A percentile compares a stretch with the other conserved stretches of the same genome.
phyloP scores from a whole-genome alignment of 2,888 invertebrate genomes.

The Drosophila kuntzei region DNA sequence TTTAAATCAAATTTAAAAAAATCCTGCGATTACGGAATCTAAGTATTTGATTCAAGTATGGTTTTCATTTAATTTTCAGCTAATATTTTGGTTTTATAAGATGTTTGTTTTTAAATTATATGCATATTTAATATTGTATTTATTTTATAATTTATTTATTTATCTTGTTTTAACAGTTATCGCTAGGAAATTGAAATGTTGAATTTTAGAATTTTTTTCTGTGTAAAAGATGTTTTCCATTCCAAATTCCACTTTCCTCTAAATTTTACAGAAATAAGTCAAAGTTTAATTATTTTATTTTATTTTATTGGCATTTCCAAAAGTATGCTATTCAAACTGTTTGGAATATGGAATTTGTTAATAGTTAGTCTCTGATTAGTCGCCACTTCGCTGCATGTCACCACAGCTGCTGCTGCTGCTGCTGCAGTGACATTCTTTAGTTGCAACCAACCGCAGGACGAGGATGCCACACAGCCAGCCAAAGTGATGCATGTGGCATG shows the following conservation, averaged over 20 bases:
- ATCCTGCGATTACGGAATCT: too few relatives aligned
- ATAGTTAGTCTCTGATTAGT: conserved; percentile 12
- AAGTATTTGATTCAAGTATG: too few relatives aligned
- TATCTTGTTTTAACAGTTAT: too few relatives aligned
- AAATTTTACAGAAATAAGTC: background rate
- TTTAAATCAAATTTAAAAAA: too few relatives aligned
- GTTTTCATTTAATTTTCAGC: too few relatives aligned
- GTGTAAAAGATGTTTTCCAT: background rate
- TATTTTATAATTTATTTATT: too few relatives aligned
- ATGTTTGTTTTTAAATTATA: too few relatives aligned
- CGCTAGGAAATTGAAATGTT: too few relatives aligned
- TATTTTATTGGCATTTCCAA: too few relatives aligned
- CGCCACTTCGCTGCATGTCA: conserved; percentile 12
- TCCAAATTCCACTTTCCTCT: background rate
- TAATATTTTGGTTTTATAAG: too few relatives aligned
- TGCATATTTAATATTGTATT: too few relatives aligned
- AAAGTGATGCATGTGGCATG: conserved; percentile 8
- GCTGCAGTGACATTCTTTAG: conserved; percentile 22
- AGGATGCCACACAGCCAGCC: conserved; percentile 1
- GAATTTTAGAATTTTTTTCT: too few relatives aligned
- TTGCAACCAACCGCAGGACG: background rate
- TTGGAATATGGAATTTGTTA: background rate
- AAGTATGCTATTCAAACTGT: background rate
- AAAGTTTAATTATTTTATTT: conserved; percentile 3
- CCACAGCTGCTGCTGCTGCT: conserved; percentile 31